phyloP scores from a whole-genome alignment of 30 jellyfish, hydroid and myxozoan species.

The Hydractinia symbiolongicarpus region DNA sequence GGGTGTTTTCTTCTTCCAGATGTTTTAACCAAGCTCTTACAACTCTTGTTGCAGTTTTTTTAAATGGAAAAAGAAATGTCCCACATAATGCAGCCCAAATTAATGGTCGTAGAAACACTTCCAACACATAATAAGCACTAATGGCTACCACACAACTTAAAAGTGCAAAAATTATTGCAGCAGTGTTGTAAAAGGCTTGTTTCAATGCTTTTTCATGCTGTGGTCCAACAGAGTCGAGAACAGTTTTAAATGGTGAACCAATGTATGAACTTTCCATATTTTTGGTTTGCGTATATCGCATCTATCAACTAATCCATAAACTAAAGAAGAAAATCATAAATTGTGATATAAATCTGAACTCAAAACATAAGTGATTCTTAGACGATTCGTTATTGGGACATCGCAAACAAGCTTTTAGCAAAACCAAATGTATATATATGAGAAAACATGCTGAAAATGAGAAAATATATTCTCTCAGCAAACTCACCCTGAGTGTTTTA shows the following conservation, averaged over 20 bases:
- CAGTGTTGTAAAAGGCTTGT: slow-evolving; percentile 88
- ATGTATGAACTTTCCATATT: too few species aligned
- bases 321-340: too few species aligned
- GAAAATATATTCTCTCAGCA: too few species aligned
- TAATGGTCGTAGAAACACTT: slow-evolving; percentile 83
- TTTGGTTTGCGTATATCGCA: too few species aligned
- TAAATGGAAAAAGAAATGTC: slow-evolving; percentile 77
- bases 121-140: slow-evolving; percentile 67
- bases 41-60: slow-evolving; percentile 56
- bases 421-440: too few species aligned
- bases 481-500: too few species aligned
- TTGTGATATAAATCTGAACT: too few species aligned
- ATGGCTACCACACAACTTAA: slow-evolving; percentile 67
- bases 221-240: slow-evolving; percentile 65
- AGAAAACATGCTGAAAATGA: too few species aligned
- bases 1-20: slow-evolving; percentile 59
- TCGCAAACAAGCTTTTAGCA: too few species aligned
- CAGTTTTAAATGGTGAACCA: slow-evolving; percentile 62
- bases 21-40: slow-evolving; percentile 65
- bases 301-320: too few species aligned
- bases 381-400: too few species aligned
- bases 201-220: slow-evolving; percentile 76
- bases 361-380: too few species aligned
- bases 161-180: slow-evolving; percentile 82
- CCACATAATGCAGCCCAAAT: slow-evolving; percentile 97